Percentiles rank a stretch among this genome's conserved stretches.
These are phyloP conservation scores for Zaprionus capensis DNA, from an alignment of 1,140 invertebrate species.

Conservation along the genomic window DNA sequence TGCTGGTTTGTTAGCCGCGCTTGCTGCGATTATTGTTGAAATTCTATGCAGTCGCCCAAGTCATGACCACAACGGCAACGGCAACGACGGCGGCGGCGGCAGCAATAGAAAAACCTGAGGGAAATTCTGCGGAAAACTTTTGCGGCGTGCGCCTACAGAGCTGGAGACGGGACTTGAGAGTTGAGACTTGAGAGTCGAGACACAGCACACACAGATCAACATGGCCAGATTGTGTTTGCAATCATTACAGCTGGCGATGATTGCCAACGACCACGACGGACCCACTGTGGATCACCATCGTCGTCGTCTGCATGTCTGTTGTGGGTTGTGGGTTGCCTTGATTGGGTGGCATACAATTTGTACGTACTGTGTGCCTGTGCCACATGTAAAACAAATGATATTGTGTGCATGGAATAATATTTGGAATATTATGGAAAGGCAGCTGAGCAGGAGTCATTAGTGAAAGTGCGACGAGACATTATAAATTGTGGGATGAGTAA, in stretches of 20 bases:
- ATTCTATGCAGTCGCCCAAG: slow-evolving; percentile 74
- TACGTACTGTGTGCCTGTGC: slow-evolving; percentile 16
- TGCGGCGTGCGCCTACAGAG: slow-evolving; percentile 45
- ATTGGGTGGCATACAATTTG: slow-evolving; percentile 60
- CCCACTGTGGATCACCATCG: slow-evolving; percentile 62
- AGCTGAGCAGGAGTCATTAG: slow-evolving; percentile 41
- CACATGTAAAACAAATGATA: slow-evolving; percentile 24
- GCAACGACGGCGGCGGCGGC: background rate
- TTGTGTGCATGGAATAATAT: slow-evolving; percentile 52
- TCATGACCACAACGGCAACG: slow-evolving; percentile 63
- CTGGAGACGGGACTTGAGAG: slow-evolving; percentile 16
- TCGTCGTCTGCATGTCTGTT: slow-evolving; percentile 22
- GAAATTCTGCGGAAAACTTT: slow-evolving; percentile 75
- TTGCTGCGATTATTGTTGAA: slow-evolving; percentile 76
- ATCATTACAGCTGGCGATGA: slow-evolving; percentile 75
- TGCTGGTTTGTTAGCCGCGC: slow-evolving; percentile 81
- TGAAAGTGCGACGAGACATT: slow-evolving; percentile 44
- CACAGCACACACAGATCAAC: slow-evolving; percentile 64
- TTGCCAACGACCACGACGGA: slow-evolving; percentile 64
- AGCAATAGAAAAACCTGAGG: slow-evolving; percentile 62
- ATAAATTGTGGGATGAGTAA: slow-evolving; percentile 42
- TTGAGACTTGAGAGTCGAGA: slow-evolving; percentile 22
- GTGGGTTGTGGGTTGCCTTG: slow-evolving; percentile 58
- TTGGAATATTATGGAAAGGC: slow-evolving; percentile 30
- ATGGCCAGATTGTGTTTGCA: slow-evolving; percentile 81